These are phyloP conservation scores for Leptoclinus maculatus DNA, from an alignment of 2,797 vertebrate species.

Conservation along the genomic window DNA sequence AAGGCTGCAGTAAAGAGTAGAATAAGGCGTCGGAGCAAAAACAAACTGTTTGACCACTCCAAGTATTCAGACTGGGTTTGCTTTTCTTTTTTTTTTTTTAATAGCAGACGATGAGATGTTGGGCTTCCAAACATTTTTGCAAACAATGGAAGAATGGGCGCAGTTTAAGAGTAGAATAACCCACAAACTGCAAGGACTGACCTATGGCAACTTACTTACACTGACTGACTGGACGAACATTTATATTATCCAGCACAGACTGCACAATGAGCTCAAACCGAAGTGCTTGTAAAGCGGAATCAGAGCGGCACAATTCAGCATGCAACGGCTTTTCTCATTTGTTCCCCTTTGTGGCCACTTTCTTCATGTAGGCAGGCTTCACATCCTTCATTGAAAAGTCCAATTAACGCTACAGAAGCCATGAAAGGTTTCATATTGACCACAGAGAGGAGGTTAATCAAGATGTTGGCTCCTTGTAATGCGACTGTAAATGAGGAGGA, in stretches of 20 bases:
- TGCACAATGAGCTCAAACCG: constrained; percentile 5
- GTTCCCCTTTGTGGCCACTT: constrained; percentile 25
- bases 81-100: background rate
- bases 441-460: constrained; percentile 51
- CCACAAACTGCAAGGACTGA: background rate
- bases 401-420: constrained; percentile 45
- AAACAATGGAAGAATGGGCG: background rate
- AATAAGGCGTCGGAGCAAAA: constrained; percentile 66
- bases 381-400: constrained; percentile 59
- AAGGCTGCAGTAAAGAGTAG: constrained; percentile 60
- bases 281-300: background rate
- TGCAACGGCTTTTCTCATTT: constrained; percentile 23
- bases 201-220: constrained; percentile 4
- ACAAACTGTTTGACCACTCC: constrained; percentile 12
- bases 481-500: constrained; percentile 42
- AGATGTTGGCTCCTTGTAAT: constrained; percentile 51
- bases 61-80: background rate
- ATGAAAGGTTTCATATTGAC: constrained; percentile 46
- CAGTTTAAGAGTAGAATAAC: background rate
- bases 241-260: background rate
- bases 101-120: constrained; percentile 7
- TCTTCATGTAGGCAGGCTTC: constrained; percentile 8
- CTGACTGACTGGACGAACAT: constrained; percentile 4
- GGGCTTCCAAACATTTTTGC: background rate
- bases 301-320: background rate